Base-by-base conservation (phyloP, 2,888 invertebrate genomes). In the Drosophila atroscutellata region DNA sequence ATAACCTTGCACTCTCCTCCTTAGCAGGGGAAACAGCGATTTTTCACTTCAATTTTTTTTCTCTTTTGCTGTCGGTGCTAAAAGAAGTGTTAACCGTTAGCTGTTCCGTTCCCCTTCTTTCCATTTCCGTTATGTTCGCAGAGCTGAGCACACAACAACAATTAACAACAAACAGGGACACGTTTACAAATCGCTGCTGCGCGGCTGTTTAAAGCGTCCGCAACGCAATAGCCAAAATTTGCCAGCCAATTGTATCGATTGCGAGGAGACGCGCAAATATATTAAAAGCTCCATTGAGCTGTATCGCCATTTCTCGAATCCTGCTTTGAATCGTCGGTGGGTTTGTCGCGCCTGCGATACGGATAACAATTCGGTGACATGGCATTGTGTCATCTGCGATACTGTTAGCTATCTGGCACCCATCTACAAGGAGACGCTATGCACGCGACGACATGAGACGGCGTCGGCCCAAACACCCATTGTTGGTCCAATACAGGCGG, bases 301-400 rank as follows among this genome's bases (percentile, higher is more conserved):
- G 45, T 93, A 91, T 80, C 93, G 92, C 66, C 92, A 92, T 71
- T 92, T 93, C 63, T 93, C 93, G n/a, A 93, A 93, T 89, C 93
- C 93, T 72, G 92, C 92, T 37, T 68, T 93, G 45, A 93, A 93
- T 83, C 92, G 93, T 20, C 92, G 92, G 24, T 94, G 94, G 94
- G 91, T 92, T 54, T 94, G 94, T 72, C 92, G 92, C 74, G 89
- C 91, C 76, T 93, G 93, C 80, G 91, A 91, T 64, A 87, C 92
- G 54, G 92, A 92, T 75, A 93, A 93, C 81, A 93, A 92, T 81
- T 92, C 93, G n/a, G 93, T 93, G 47, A 93, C 93, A 72, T 93
- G 93, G 93, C 93, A 93, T 69, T 93, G 93, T 81, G 88, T 93
- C 51, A 93, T 93, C 75, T 93, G 93, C 83, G 92, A 93, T 80